Evolutionary conservation across 2,888 invertebrate genomes (phyloP).

Genomic region (Sycophila texana): DNA sequence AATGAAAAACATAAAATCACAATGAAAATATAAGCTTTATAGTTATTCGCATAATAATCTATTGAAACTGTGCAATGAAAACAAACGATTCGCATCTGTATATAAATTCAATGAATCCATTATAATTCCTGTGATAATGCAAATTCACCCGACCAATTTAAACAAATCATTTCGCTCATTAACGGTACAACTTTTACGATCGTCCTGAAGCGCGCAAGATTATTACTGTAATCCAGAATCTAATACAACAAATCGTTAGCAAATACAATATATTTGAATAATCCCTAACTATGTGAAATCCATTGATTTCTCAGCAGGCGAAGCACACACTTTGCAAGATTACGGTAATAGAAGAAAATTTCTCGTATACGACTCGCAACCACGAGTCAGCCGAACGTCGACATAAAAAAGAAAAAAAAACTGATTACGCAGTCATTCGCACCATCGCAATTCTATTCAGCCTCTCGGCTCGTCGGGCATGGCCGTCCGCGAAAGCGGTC

Average conservation of each 20-base stretch:
- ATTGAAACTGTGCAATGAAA: too few relatives aligned
- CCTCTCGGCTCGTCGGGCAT: background rate
- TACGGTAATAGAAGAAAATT: constrained; percentile 36
- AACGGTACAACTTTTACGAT: constrained; percentile 16
- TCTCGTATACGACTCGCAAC: background rate
- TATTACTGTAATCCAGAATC: constrained; percentile 1
- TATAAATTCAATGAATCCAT: too few relatives aligned
- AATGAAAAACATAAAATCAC: too few relatives aligned
- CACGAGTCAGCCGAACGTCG: constrained; percentile 14
- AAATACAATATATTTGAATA: constrained; percentile 35
- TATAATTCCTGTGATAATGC: too few relatives aligned
- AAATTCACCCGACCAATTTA: too few relatives aligned
- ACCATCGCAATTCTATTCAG: constrained; percentile 37
- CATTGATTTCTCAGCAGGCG: constrained; percentile 13
- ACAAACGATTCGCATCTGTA: too few relatives aligned
- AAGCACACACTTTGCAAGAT: constrained; percentile 22
- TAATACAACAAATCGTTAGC: constrained; percentile 10
- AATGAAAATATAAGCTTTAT: too few relatives aligned
- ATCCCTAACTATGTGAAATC: background rate
- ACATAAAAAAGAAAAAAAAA: background rate
- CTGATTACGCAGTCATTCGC: constrained; percentile 3
- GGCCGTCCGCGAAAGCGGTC: background rate
- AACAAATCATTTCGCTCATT: background rate
- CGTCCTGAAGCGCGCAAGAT: background rate
- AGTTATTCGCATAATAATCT: too few relatives aligned